phyloP scores from a whole-genome alignment of 2,113 vertebrate species.

The Pipa parva region DNA sequence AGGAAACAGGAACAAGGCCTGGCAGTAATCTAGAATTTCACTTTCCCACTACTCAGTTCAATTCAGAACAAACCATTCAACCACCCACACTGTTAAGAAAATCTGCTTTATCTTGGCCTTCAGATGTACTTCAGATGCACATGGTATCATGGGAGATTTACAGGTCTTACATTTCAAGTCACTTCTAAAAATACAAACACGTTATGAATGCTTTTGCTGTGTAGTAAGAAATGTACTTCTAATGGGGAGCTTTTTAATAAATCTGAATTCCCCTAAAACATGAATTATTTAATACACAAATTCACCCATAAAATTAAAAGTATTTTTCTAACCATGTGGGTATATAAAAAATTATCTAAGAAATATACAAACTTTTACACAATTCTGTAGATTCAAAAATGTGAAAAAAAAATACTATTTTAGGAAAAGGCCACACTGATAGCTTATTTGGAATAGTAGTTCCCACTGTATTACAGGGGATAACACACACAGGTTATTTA shows the following conservation, averaged over 20 bases:
- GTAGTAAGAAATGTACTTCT: slow-evolving; percentile 71
- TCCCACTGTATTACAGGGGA: no score
- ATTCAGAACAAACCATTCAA: slow-evolving; percentile 17
- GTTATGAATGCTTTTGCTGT: slow-evolving; percentile 79
- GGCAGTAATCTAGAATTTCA: neutral
- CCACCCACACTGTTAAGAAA: slow-evolving; percentile 42
- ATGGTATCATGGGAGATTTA: slow-evolving; percentile 70
- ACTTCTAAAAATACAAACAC: slow-evolving; percentile 88
- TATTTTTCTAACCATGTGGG: no score
- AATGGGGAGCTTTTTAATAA: slow-evolving; percentile 44
- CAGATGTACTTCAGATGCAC: slow-evolving; percentile 75
- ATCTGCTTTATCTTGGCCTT: slow-evolving; percentile 59
- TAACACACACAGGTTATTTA: no score
- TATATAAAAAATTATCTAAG: no score
- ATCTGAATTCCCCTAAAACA: neutral
- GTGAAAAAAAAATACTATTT: no score
- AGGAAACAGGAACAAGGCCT: neutral
- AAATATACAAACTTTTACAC: no score
- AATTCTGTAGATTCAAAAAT: no score
- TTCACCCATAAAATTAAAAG: no score
- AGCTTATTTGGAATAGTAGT: no score
- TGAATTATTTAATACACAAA: no score
- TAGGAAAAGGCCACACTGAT: no score
- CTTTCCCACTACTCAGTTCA: slow-evolving; percentile 22
- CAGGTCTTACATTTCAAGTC: slow-evolving; percentile 82